These are phyloP conservation scores for Arctocebus calabarensis DNA, from an alignment of 2,797 vertebrate genomes.

Conservation along the genomic window DNA sequence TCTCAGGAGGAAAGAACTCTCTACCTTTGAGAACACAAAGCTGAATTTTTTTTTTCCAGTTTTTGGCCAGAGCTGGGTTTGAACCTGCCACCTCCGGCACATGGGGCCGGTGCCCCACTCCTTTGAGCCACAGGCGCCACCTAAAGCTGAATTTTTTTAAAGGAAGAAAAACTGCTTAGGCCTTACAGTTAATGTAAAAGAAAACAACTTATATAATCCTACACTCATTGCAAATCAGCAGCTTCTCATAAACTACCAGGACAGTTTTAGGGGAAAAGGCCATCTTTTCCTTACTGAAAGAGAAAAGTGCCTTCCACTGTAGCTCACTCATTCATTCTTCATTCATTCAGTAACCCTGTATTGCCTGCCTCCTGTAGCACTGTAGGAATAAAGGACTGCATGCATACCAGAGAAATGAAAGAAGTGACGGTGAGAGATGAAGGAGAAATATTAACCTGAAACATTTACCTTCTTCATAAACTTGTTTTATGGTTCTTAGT, in stretches of 20 bases:
- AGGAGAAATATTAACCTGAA: too few relatives aligned
- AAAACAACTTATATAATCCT: neutral
- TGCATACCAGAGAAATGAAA: neutral
- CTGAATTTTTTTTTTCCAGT: too few relatives aligned
- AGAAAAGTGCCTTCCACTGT: neutral
- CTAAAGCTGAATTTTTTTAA: neutral
- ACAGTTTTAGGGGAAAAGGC: neutral
- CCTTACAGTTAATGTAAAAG: neutral
- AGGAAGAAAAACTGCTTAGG: neutral
- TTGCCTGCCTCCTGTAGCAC: too few relatives aligned
- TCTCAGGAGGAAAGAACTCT: neutral
- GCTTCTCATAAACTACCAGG: neutral
- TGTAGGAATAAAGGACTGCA: too few relatives aligned
- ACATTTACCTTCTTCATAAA: conserved; percentile 94
- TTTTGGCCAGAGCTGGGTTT: too few relatives aligned
- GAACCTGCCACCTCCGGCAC: too few relatives aligned
- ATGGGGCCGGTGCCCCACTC: too few relatives aligned
- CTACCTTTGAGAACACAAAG: too few relatives aligned
- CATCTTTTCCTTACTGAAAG: neutral
- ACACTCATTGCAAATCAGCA: neutral
- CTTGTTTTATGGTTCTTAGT: conserved; percentile 91
- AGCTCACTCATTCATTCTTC: neutral
- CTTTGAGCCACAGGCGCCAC: too few relatives aligned
- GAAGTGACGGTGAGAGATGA: neutral
- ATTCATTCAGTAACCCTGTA: too few relatives aligned